A percentile compares a stretch with the other conserved stretches of the same genome.
Evolutionary conservation across 2,888 invertebrate genomes (phyloP).

Genomic region (Heliconius sara): DNA sequence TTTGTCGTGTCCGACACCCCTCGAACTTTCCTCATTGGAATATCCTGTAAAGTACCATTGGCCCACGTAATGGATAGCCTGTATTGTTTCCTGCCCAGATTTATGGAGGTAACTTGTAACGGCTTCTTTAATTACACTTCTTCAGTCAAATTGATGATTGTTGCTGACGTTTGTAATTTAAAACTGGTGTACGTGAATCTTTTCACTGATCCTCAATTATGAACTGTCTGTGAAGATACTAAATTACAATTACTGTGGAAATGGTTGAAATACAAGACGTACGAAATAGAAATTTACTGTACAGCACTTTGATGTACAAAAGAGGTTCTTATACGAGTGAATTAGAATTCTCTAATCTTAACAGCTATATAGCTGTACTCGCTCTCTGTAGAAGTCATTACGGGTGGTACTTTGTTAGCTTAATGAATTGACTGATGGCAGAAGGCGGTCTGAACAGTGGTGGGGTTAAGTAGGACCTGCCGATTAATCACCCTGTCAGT

Average conservation of each 20-base stretch:
- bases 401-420: constrained; percentile 80
- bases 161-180: constrained; percentile 78
- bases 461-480: constrained; percentile 81
- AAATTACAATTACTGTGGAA: constrained; percentile 30
- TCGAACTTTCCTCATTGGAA: constrained; percentile 77
- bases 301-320: constrained; percentile 41
- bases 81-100: constrained; percentile 81
- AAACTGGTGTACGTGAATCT: constrained; percentile 48
- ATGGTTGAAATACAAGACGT: constrained; percentile 2
- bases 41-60: constrained; percentile 76
- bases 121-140: constrained; percentile 83
- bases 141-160: constrained; percentile 82
- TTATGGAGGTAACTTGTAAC: constrained; percentile 84
- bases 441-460: constrained; percentile 77
- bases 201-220: constrained; percentile 38
- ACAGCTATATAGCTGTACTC: constrained; percentile 63
- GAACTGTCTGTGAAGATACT: constrained; percentile 33
- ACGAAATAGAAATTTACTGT: constrained; percentile 16
- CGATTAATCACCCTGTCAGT: constrained; percentile 83
- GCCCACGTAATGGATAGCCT: constrained; percentile 77
- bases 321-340: constrained; percentile 40
- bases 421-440: constrained; percentile 84
- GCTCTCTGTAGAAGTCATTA: constrained; percentile 79
- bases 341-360: constrained; percentile 48
- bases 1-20: constrained; percentile 67